These are phyloP conservation scores for Trachops cirrhosus DNA, from an alignment of 2,797 vertebrate genomes.

Conservation along the genomic window DNA sequence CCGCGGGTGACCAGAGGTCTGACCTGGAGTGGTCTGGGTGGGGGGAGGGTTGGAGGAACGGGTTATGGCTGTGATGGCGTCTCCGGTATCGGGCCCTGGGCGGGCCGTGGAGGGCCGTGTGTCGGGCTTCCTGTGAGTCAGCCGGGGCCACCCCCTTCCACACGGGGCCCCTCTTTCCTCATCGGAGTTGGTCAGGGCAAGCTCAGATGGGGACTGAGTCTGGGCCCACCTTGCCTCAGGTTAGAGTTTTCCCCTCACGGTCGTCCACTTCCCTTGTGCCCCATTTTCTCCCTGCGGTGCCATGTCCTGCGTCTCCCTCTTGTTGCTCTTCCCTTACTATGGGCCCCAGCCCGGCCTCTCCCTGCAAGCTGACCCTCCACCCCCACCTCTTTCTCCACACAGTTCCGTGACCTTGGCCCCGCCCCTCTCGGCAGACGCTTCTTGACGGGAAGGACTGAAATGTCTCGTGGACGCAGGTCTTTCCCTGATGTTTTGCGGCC, in stretches of 20 bases:
- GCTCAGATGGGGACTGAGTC: rapidly evolving
- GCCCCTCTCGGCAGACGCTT: slow-evolving; percentile 27
- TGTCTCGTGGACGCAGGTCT: slow-evolving; percentile 36
- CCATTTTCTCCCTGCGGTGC: not conserved
- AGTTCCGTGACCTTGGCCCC: slow-evolving; percentile 51
- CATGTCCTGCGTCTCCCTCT: not conserved
- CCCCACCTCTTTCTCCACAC: not conserved
- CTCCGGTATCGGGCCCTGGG: not conserved
- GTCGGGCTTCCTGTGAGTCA: rapidly evolving
- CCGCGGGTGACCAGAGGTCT: not conserved
- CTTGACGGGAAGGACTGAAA: slow-evolving; percentile 71
- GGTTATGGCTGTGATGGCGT: too few relatives aligned
- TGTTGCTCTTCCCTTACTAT: rapidly evolving
- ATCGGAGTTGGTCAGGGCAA: too few relatives aligned
- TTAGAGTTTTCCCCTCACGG: rapidly evolving
- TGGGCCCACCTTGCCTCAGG: not conserved
- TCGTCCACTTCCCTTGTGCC: rapidly evolving
- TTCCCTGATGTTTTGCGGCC: slow-evolving; percentile 35
- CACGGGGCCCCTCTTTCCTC: not conserved
- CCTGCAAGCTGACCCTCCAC: not conserved
- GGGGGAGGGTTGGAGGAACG: not conserved
- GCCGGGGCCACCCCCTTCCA: rapidly evolving
- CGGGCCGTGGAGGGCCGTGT: rapidly evolving
- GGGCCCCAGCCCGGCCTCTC: rapidly evolving
- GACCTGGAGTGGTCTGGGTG: rapidly evolving